Base-by-base conservation (phyloP, 1,140 invertebrate species). In the Penaeus vannamei region DNA sequence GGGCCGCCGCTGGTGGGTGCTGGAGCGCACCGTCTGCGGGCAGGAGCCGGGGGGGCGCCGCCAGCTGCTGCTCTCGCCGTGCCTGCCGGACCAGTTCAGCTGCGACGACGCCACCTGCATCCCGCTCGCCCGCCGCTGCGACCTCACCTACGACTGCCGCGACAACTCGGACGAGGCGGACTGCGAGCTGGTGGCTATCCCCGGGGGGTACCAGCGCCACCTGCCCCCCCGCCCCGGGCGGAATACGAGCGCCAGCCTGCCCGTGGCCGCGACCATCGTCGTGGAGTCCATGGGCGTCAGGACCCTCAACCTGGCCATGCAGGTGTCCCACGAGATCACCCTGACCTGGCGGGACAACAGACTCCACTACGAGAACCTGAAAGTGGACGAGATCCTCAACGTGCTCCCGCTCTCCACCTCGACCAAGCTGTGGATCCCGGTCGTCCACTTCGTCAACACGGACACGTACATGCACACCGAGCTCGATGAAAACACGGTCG, bases 361-460 rank as follows among this genome's bases (percentile, higher is more conserved):
- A 76, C 29, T 76, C 20, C 29, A 36, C n/a, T 76, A 76, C 12
- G 29, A 32, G 72, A 76, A 76, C 42, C 17, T 36, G 22, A 76
- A 76, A 32, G 72, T 32, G n/a, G 42, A 76, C 26, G 42, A 76
- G 7, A 76, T 36, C n/a, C 42, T 76, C 29, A 76, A 76, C 26
- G 42, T 76, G 22, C 20, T 76, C 17, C 42, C 72, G 42, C 5
- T 20, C n/a, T 32, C 29, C 22, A 76, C 72, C 23, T 76, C 42
- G 3, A 22, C 29, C 29, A 36, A 36, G 19, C 42, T 76, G 26
- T 76, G 72, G 72, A 76, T 36, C 32, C 72, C 72, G 22, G 42
- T 76, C 5, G 72, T 76, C 72, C 29, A 76, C n/a, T 76, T 76
- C 10, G 26, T 76, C 72, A 76, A 76, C 72, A 76, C 72, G 14